Conservation (phyloP, 1,140 invertebrate species). For the Eriocheir sinensis region DNA sequence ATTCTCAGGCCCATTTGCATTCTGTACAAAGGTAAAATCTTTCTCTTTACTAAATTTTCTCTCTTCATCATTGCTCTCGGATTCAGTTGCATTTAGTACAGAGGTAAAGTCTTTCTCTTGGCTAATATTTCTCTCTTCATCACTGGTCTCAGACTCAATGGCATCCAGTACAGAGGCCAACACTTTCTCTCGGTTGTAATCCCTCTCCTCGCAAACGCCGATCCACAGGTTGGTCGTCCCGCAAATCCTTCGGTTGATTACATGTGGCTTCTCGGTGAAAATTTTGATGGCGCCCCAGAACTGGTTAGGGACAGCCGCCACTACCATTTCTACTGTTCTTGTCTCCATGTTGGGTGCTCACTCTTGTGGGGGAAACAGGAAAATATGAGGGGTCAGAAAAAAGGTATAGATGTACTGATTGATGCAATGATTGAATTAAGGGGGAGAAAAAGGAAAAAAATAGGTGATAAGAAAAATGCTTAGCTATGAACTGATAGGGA, state of each 20-base stretch:
- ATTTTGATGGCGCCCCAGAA: conserved; percentile 76
- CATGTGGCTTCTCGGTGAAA: conserved; percentile 75
- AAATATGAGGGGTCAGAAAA: too few species aligned
- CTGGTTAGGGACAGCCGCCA: conserved; percentile 40
- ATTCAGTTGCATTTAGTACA: too few species aligned
- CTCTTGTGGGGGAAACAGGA: not conserved
- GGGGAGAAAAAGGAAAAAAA: too few species aligned
- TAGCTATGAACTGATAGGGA: too few species aligned
- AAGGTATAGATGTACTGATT: too few species aligned
- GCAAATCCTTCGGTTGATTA: conserved; percentile 75
- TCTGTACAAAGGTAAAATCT: too few species aligned
- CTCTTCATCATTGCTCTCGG: too few species aligned
- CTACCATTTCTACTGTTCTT: conserved; percentile 35
- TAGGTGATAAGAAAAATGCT: too few species aligned
- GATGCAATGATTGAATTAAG: too few species aligned
- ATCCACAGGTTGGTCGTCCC: conserved; percentile 71
- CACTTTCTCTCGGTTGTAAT: conserved; percentile 10
- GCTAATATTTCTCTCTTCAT: not conserved
- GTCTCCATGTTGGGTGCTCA: conserved; percentile 49
- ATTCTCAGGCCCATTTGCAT: too few species aligned
- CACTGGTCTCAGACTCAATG: not conserved
- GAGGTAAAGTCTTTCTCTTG: too few species aligned
- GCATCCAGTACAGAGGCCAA: not conserved
- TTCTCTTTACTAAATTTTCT: too few species aligned
- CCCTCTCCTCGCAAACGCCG: conserved; percentile 47